phyloP scores from a whole-genome alignment of 2,113 vertebrate genomes.

The Thamnaconus septentrionalis region DNA sequence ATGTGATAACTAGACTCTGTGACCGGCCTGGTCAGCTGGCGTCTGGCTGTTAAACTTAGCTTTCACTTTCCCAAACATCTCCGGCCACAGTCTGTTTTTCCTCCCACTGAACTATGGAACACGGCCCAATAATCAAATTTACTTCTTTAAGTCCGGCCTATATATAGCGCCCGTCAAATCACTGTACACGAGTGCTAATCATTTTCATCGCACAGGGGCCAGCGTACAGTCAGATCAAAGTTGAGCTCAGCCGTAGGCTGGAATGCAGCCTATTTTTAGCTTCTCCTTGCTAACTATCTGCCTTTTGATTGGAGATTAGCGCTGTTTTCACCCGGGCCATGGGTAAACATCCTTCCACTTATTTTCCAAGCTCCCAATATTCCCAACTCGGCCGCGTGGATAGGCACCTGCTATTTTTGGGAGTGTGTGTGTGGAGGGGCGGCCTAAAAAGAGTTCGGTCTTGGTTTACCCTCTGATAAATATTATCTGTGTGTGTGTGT shows the following conservation, averaged over 20 bases:
- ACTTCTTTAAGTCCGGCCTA: constrained; percentile 51
- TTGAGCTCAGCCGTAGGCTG: constrained; percentile 55
- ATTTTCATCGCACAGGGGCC: constrained; percentile 63
- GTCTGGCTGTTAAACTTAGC: constrained; percentile 11
- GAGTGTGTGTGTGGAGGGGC: constrained; percentile 68
- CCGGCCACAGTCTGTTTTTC: constrained; percentile 43
- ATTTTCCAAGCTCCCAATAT: constrained; percentile 71
- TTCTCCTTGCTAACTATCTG: constrained; percentile 73
- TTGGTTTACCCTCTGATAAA: constrained; percentile 76
- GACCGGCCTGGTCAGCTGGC: no score
- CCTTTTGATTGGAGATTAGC: constrained; percentile 79
- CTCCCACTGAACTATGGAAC: constrained; percentile 33
- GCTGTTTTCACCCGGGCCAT: constrained; percentile 72
- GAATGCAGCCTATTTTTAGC: constrained; percentile 67
- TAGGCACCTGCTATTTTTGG: constrained; percentile 82
- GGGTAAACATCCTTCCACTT: constrained; percentile 79
- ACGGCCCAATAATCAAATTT: constrained; percentile 37
- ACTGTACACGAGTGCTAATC: constrained; percentile 70
- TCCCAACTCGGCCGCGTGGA: constrained; percentile 72
- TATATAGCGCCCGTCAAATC: constrained; percentile 52
- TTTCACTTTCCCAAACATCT: constrained; percentile 43
- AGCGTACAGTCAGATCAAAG: constrained; percentile 64
- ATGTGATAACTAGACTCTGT: no score
- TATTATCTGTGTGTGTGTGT: constrained; percentile 61
- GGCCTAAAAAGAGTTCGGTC: constrained; percentile 77